Conservation (phyloP, 2,797 vertebrate genomes). For the Cossypha dichroa region DNA sequence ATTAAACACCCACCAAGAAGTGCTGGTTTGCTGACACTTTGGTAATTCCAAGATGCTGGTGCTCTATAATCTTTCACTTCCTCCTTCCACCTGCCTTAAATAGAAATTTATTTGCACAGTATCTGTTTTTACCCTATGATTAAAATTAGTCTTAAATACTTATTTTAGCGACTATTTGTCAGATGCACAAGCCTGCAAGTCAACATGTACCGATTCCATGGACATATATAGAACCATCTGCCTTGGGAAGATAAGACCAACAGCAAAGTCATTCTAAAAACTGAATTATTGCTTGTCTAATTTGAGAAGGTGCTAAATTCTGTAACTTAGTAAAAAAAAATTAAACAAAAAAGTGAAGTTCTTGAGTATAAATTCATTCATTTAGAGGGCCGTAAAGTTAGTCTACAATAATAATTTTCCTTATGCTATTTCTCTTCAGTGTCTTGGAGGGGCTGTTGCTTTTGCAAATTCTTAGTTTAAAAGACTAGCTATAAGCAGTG, state of each 20-base stretch:
- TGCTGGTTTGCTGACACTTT: neutral
- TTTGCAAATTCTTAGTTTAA: neutral
- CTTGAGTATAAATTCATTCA: neutral
- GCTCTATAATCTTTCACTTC: neutral
- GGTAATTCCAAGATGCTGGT: neutral
- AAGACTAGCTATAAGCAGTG: neutral
- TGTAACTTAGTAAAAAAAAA: neutral
- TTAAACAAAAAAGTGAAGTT: neutral
- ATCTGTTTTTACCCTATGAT: neutral
- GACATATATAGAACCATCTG: neutral
- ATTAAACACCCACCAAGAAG: neutral
- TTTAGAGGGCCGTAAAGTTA: neutral
- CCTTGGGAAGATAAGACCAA: neutral
- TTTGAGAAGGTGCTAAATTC: neutral
- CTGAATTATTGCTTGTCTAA: neutral
- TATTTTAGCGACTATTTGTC: neutral
- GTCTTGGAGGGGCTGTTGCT: neutral
- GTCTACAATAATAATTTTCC: neutral
- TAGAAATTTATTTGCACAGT: neutral
- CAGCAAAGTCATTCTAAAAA: neutral
- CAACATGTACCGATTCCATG: neutral
- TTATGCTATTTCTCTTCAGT: neutral
- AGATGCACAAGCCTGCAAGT: neutral
- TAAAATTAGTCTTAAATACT: neutral
- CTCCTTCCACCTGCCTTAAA: neutral